Conservation (phyloP, 2,797 vertebrate genomes). For the Ctenopoma multispine region DNA sequence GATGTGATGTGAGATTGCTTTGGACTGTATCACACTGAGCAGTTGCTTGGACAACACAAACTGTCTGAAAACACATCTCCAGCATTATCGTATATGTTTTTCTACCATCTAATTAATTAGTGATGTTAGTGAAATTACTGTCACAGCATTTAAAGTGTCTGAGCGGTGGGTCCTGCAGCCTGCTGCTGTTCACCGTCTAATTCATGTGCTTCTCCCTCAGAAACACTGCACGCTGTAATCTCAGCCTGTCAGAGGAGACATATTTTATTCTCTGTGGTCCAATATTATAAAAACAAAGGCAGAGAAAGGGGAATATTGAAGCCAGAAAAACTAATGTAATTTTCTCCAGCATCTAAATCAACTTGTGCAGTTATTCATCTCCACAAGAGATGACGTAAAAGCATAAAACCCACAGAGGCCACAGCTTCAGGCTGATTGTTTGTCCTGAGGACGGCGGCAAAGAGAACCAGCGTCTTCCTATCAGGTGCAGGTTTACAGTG, state of each 20-base stretch:
- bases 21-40: too few relatives aligned
- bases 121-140: background rate
- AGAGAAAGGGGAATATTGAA: background rate
- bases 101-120: too few relatives aligned
- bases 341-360: slow-evolving; percentile 74
- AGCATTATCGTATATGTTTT: too few relatives aligned
- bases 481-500: background rate
- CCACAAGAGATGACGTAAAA: slow-evolving; percentile 59
- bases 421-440: background rate
- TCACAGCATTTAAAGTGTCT: background rate
- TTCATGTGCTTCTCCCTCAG: slow-evolving; percentile 1
- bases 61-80: too few relatives aligned
- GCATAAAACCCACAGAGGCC: slow-evolving; percentile 18
- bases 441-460: background rate
- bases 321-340: slow-evolving; percentile 56
- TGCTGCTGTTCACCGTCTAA: background rate
- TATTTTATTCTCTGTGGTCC: slow-evolving; percentile 74
- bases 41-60: too few relatives aligned
- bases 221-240: slow-evolving; percentile 56
- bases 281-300: slow-evolving; percentile 40
- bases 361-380: slow-evolving; percentile 60
- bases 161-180: background rate
- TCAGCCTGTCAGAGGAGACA: slow-evolving; percentile 66
- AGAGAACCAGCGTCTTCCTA: background rate
- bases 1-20: too few relatives aligned